These are phyloP conservation scores for Adineta ricciae DNA, from an alignment of 2,888 invertebrate genomes.

Conservation along the genomic window DNA sequence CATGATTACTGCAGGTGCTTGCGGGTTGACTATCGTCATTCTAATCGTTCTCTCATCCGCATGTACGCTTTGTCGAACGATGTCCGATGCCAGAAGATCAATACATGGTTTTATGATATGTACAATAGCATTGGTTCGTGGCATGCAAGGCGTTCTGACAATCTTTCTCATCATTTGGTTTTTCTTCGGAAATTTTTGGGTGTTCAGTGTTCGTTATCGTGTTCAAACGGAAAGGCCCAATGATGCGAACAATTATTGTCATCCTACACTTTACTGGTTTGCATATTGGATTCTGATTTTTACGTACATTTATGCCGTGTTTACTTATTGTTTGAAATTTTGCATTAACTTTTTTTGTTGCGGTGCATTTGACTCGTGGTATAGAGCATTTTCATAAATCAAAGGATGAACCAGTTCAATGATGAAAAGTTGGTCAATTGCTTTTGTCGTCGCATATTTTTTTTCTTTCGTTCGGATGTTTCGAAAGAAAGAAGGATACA, in stretches of 20 bases:
- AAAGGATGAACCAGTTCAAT: not conserved
- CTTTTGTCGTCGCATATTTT: not conserved
- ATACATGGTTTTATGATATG: not conserved
- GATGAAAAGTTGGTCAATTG: not conserved
- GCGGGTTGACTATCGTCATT: not conserved
- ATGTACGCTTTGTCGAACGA: not conserved
- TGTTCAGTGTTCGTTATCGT: not conserved
- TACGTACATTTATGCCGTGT: not conserved
- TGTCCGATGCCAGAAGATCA: not conserved
- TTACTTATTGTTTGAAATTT: not conserved
- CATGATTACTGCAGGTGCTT: not conserved
- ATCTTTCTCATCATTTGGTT: constrained; percentile 12
- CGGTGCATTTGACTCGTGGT: not conserved
- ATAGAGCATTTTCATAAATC: constrained; percentile 1
- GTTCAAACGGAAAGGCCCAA: not conserved
- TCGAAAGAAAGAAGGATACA: not conserved
- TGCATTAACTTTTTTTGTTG: constrained; percentile 8
- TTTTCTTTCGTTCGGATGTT: not conserved
- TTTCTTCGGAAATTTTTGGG: not conserved
- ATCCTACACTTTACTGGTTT: not conserved
- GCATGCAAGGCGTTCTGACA: not conserved
- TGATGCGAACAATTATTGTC: not conserved
- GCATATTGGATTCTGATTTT: not conserved
- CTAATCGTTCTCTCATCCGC: not conserved
- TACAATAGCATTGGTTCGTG: not conserved